A percentile compares a stretch with the other conserved stretches of the same genome.
These are phyloP conservation scores for Drosophila albomicans DNA, from an alignment of 1,140 invertebrate genomes.

Conservation along the genomic window DNA sequence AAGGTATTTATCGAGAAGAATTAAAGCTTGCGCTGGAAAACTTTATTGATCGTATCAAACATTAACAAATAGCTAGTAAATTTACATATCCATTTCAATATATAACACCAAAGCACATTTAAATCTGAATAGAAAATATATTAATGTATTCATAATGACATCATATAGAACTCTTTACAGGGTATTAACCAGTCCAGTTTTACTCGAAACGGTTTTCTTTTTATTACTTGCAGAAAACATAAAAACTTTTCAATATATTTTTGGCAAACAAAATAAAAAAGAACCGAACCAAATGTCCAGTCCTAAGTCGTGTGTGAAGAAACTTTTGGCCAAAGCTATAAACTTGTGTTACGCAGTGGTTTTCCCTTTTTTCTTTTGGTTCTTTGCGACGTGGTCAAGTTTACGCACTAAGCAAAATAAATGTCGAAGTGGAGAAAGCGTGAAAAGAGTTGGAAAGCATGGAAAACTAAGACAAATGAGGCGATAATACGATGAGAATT, in stretches of 20 bases:
- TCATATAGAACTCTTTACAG: neutral
- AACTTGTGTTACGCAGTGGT: slow-evolving; percentile 71
- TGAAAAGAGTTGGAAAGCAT: slow-evolving; percentile 66
- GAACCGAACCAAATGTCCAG: slow-evolving; percentile 49
- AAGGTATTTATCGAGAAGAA: neutral
- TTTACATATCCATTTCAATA: slow-evolving; percentile 16
- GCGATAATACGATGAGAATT: slow-evolving; percentile 72
- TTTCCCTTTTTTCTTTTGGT: slow-evolving; percentile 25
- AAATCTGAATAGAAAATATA: too few species aligned
- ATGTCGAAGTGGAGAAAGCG: slow-evolving; percentile 74
- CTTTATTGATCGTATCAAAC: slow-evolving; percentile 45
- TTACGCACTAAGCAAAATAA: slow-evolving; percentile 75
- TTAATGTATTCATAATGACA: too few species aligned
- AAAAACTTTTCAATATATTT: slow-evolving; percentile 71
- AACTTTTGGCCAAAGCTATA: slow-evolving; percentile 59
- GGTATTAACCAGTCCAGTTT: slow-evolving; percentile 3
- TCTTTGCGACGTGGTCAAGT: slow-evolving; percentile 61
- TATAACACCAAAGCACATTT: too few species aligned
- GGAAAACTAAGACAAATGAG: slow-evolving; percentile 76
- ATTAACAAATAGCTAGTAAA: slow-evolving; percentile 48
- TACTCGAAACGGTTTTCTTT: neutral
- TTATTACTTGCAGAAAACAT: slow-evolving; percentile 58
- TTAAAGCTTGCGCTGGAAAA: slow-evolving; percentile 5
- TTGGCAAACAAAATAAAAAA: slow-evolving; percentile 8
- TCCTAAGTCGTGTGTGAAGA: slow-evolving; percentile 55